Evolutionary conservation across 2,113 vertebrate species (phyloP).

Genomic region (Sturnus vulgaris): DNA sequence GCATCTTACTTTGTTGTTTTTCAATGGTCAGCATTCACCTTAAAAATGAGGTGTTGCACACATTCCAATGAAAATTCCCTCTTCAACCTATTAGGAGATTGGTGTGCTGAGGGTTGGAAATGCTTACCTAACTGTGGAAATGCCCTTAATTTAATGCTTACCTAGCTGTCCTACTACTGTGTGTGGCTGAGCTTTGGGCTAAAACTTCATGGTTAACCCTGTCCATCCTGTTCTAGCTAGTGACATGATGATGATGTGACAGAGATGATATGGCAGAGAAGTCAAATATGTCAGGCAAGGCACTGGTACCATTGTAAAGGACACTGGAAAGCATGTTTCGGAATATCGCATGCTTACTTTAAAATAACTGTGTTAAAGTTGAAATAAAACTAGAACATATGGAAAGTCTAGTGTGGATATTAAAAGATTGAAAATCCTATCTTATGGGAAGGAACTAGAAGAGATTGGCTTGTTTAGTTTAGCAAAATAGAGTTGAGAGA

Average conservation of each 20-base stretch:
- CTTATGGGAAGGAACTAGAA: constrained; percentile 38
- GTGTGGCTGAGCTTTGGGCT: neutral
- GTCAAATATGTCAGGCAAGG: neutral
- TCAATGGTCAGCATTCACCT: neutral
- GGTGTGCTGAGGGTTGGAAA: neutral
- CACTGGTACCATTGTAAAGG: neutral
- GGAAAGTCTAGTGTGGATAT: neutral
- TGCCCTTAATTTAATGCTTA: neutral
- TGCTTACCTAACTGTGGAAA: neutral
- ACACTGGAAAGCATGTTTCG: neutral
- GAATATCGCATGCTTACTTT: neutral
- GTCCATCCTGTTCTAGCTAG: neutral
- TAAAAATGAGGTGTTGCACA: neutral
- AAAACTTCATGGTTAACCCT: neutral
- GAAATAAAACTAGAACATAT: neutral
- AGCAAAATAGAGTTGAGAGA: constrained; percentile 27
- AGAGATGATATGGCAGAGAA: neutral
- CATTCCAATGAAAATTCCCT: neutral
- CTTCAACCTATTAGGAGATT: neutral
- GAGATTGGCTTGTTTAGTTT: constrained; percentile 58
- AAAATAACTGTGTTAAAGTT: neutral
- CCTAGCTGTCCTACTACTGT: neutral
- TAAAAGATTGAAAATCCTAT: constrained; percentile 44
- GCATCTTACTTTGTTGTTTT: neutral
- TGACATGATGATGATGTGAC: neutral